A percentile compares a stretch with the other conserved stretches of the same genome.
These are phyloP conservation scores for Rana temporaria DNA, from an alignment of 2,113 vertebrate species.

Conservation along the genomic window DNA sequence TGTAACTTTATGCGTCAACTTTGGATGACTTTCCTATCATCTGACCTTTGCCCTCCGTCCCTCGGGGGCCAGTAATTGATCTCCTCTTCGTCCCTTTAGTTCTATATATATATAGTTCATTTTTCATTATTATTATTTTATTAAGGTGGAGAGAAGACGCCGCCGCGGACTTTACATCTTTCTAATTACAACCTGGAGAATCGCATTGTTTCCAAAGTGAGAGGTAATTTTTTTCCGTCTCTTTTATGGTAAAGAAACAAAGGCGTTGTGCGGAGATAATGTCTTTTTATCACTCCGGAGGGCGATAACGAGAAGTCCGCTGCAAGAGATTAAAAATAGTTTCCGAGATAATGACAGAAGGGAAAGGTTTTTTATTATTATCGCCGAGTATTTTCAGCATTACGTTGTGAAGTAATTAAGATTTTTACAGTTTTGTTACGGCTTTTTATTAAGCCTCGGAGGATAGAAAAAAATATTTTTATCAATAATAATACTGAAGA, in stretches of 20 bases:
- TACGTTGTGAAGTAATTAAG: constrained; percentile 18
- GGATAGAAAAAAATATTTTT: neutral
- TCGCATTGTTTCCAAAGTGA: neutral
- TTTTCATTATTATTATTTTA: no score
- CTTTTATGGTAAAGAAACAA: constrained; percentile 23
- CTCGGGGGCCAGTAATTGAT: no score
- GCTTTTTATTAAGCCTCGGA: neutral
- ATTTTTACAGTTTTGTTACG: constrained; percentile 28
- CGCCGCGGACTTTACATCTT: neutral
- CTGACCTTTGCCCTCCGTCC: no score
- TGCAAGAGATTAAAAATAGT: constrained; percentile 24
- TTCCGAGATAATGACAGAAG: constrained; percentile 34
- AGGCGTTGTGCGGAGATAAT: constrained; percentile 27
- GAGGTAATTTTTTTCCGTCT: constrained; percentile 13
- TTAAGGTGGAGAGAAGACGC: no score
- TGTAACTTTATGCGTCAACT: no score
- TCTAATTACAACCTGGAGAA: neutral
- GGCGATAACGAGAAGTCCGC: constrained; percentile 20
- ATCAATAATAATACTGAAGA: constrained; percentile 1
- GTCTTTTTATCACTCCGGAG: constrained; percentile 16
- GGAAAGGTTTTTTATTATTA: constrained; percentile 20
- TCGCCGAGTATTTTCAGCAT: constrained; percentile 8
- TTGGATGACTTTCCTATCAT: no score
- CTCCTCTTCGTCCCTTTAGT: no score
- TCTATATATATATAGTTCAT: no score